Evolutionary conservation across 2,797 vertebrate genomes (phyloP).

Genomic region (Karalla daura): DNA sequence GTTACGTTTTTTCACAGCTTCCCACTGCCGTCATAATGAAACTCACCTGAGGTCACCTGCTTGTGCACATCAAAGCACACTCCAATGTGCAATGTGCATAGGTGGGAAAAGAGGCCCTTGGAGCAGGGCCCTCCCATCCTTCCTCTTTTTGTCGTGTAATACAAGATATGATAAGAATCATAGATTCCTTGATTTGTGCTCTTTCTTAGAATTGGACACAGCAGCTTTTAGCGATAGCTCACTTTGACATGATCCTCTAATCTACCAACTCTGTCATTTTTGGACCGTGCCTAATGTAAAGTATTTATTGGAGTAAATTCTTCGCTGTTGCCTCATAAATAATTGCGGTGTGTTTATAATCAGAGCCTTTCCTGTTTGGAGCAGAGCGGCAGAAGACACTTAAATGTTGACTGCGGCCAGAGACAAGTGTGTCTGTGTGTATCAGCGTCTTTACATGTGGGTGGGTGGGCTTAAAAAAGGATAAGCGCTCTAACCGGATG

Average conservation of each 20-base stretch:
- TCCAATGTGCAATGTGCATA: no score
- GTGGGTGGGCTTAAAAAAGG: neutral
- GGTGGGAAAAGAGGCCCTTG: no score
- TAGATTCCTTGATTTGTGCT: no score
- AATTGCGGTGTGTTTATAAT: conserved; percentile 56
- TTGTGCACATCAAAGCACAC: no score
- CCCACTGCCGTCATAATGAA: no score
- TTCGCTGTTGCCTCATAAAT: conserved; percentile 47
- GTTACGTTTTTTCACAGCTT: no score
- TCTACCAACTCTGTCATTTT: conserved; percentile 7
- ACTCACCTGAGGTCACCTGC: no score
- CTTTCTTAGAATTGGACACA: no score
- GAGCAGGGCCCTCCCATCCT: no score
- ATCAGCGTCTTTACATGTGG: neutral
- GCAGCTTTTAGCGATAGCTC: neutral
- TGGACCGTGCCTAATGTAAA: conserved; percentile 17
- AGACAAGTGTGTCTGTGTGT: neutral
- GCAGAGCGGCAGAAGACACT: conserved; percentile 20
- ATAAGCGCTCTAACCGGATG: conserved; percentile 15
- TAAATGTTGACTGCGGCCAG: conserved; percentile 3
- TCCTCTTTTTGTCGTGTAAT: no score
- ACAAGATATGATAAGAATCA: no score
- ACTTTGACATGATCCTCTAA: neutral
- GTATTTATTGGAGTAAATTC: conserved; percentile 33
- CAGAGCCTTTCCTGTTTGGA: conserved; percentile 62